Percentiles rank a stretch among this genome's conserved stretches.
Evolutionary conservation across 2,888 invertebrate genomes (phyloP).

Genomic region (Carcina quercana): DNA sequence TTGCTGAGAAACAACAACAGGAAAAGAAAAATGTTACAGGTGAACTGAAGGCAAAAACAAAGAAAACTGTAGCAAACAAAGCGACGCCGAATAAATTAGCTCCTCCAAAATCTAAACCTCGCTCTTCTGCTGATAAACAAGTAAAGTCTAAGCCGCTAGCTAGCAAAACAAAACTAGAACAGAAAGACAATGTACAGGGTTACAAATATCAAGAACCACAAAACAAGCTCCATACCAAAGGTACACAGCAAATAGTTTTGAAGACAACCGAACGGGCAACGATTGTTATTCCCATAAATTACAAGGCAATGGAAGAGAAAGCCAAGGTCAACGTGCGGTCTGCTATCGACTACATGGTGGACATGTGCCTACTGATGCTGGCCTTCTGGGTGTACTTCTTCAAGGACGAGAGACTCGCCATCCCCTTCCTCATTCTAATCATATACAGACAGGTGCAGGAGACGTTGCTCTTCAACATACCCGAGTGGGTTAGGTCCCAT

Average conservation of each 20-base stretch:
- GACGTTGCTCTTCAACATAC: slow-evolving; percentile 74
- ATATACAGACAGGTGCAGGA: slow-evolving; percentile 85
- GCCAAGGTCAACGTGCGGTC: slow-evolving; percentile 81
- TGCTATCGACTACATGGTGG: slow-evolving; percentile 82
- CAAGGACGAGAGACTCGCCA: slow-evolving; percentile 85
- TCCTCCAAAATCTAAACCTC: slow-evolving; percentile 23
- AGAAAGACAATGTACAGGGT: slow-evolving; percentile 19
- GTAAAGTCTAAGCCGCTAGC: slow-evolving; percentile 16
- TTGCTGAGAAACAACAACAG: slow-evolving; percentile 66
- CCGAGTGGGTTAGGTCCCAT: slow-evolving; percentile 68
- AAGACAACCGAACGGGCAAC: slow-evolving; percentile 60
- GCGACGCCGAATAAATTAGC: slow-evolving; percentile 21
- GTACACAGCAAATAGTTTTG: slow-evolving; percentile 43
- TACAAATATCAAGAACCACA: slow-evolving; percentile 21
- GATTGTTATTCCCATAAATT: slow-evolving; percentile 63
- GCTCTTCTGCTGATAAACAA: slow-evolving; percentile 26
- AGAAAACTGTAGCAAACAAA: slow-evolving; percentile 29
- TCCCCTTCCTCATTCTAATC: slow-evolving; percentile 84
- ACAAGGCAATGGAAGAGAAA: slow-evolving; percentile 73
- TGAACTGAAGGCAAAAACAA: slow-evolving; percentile 29
- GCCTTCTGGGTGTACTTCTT: slow-evolving; percentile 89
- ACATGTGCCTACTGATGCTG: slow-evolving; percentile 81
- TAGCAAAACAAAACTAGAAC: slow-evolving; percentile 20
- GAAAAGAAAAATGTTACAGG: slow-evolving; percentile 36
- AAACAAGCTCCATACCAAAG: slow-evolving; percentile 31